Conservation (phyloP, 2,113 vertebrate genomes). For the Siphamia tubifer region DNA sequence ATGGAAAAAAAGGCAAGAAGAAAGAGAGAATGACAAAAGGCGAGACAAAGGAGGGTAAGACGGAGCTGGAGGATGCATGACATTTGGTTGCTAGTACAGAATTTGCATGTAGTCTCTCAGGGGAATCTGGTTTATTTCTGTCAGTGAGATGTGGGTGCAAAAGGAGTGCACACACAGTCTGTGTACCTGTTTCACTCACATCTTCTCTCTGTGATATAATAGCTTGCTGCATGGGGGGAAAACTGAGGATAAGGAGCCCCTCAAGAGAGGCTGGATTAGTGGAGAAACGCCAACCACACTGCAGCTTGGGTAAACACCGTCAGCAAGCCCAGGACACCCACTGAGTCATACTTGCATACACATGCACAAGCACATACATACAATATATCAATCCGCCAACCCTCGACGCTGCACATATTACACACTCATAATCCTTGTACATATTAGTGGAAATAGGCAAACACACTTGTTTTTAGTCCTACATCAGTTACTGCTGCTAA, state of each 20-base stretch:
- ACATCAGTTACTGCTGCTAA: constrained; percentile 1
- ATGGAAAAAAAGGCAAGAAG: background rate
- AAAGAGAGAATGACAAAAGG: constrained; percentile 23
- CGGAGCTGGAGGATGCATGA: constrained; percentile 9
- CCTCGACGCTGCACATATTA: background rate
- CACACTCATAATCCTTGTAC: background rate
- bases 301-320: constrained; percentile 69
- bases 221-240: constrained; percentile 44
- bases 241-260: constrained; percentile 60
- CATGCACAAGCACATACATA: background rate
- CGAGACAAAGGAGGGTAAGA: constrained; percentile 6
- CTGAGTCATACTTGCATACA: constrained; percentile 38
- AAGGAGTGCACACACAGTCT: background rate
- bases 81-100: constrained; percentile 20
- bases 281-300: constrained; percentile 65
- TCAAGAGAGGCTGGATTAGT: constrained; percentile 73
- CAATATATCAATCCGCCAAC: background rate
- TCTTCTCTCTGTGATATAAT: constrained; percentile 45
- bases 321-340: constrained; percentile 61
- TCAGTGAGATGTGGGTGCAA: constrained; percentile 22
- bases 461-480: background rate
- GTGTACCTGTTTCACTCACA: constrained; percentile 41
- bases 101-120: constrained; percentile 38
- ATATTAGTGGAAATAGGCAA: background rate
- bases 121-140: constrained; percentile 60